Percentiles rank a stretch among this genome's conserved stretches.
Evolutionary conservation across 2,797 vertebrate species (phyloP).

Genomic region (Diceros bicornis): DNA sequence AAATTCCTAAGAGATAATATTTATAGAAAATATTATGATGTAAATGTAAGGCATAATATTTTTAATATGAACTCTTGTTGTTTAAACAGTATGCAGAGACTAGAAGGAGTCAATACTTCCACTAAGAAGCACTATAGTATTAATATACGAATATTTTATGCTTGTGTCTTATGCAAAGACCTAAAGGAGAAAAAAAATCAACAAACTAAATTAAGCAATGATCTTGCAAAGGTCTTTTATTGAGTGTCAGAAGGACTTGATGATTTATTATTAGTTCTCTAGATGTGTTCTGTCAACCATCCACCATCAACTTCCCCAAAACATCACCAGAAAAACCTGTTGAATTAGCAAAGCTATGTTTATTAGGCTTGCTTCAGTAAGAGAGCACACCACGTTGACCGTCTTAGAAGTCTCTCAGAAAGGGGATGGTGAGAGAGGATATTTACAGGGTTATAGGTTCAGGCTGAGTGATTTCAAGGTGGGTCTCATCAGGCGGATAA

Average conservation of each 20-base stretch:
- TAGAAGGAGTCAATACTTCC: neutral
- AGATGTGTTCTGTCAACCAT: neutral
- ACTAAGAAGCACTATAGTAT: neutral
- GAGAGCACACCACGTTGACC: fast-evolving
- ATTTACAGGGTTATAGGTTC: too few species aligned
- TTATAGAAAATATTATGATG: conserved; percentile 5
- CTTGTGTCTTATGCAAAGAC: conserved; percentile 3
- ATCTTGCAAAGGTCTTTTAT: neutral
- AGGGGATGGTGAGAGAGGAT: fast-evolving
- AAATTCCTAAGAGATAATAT: neutral
- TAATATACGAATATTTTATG: neutral
- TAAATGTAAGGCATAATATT: neutral
- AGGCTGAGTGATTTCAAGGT: neutral
- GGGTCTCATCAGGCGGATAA: neutral
- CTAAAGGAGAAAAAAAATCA: neutral
- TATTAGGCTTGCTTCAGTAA: neutral
- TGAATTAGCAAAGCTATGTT: neutral
- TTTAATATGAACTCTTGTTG: neutral
- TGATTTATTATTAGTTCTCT: neutral
- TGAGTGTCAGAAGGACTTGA: neutral
- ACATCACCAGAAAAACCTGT: neutral
- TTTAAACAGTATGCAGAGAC: neutral
- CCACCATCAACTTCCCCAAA: neutral
- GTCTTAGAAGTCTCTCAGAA: neutral
- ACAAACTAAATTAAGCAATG: conserved; percentile 3